Percentiles rank a stretch among this genome's conserved stretches.
These are phyloP conservation scores for Rhamnusium bicolor DNA, from an alignment of 2,888 invertebrate genomes.

Conservation along the genomic window DNA sequence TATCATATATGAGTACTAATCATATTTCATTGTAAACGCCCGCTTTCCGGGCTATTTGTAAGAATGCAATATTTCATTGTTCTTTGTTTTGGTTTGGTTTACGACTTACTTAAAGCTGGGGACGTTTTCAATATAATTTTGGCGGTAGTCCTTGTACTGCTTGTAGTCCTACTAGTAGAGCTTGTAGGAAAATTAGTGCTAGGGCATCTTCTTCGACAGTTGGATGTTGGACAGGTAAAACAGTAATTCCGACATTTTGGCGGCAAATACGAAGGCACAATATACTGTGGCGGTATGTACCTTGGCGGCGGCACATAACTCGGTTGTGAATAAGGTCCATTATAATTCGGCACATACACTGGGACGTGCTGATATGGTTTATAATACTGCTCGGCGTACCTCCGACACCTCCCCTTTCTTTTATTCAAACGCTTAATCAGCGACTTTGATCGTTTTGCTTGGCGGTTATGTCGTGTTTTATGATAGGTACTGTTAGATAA, in stretches of 20 bases:
- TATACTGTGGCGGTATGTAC: constrained; percentile 41
- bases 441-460: background rate
- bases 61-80: too few relatives aligned
- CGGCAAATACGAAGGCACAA: constrained; percentile 38
- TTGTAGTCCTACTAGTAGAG: background rate
- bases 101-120: background rate
- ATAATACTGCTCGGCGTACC: constrained; percentile 51
- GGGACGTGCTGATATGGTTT: constrained; percentile 38
- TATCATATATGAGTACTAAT: too few relatives aligned
- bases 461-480: constrained; percentile 9
- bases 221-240: constrained; percentile 52
- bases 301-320: constrained; percentile 35
- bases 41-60: too few relatives aligned
- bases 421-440: background rate
- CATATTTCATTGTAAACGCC: too few relatives aligned
- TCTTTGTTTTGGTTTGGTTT: too few relatives aligned
- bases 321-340: constrained; percentile 17
- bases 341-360: constrained; percentile 38
- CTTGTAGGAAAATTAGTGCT: constrained; percentile 11
- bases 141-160: background rate
- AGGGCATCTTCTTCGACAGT: constrained; percentile 56
- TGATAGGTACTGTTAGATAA: constrained; percentile 1
- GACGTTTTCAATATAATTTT: constrained; percentile 5
- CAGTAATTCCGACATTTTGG: constrained; percentile 53
- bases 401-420: constrained; percentile 44